phyloP scores from a whole-genome alignment of 2,113 vertebrate genomes.

The Psettodes erumei region DNA sequence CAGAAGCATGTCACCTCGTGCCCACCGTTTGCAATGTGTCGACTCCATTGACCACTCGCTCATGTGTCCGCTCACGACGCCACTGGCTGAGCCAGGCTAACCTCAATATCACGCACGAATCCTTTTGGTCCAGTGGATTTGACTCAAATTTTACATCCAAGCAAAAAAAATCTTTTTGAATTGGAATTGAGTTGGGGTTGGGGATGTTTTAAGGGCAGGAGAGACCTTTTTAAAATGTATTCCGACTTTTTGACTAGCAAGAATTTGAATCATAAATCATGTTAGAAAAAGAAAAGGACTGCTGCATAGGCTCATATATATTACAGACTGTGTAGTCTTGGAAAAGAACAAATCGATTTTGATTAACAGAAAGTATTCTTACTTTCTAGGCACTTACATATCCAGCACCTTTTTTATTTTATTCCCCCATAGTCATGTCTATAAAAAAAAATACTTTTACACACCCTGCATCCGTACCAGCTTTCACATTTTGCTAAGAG shows the following conservation, averaged over 20 bases:
- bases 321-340: neutral
- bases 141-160: neutral
- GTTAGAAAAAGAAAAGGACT: neutral
- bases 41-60: slow-evolving; percentile 63
- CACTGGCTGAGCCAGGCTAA: slow-evolving; percentile 28
- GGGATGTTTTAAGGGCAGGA: neutral
- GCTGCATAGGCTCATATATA: neutral
- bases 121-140: slow-evolving; percentile 6
- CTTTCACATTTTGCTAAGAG: neutral
- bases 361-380: neutral
- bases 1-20: slow-evolving; percentile 69
- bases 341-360: neutral
- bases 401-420: neutral
- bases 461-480: neutral
- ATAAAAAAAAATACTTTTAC: neutral
- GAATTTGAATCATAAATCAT: neutral
- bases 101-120: slow-evolving; percentile 19
- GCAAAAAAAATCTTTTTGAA: neutral
- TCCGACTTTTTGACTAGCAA: neutral
- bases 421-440: neutral
- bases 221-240: too few relatives aligned
- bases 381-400: neutral
- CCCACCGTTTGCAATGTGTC: slow-evolving; percentile 64
- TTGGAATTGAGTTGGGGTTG: neutral
- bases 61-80: slow-evolving; percentile 62